Percentiles rank a stretch among this genome's conserved stretches.
phyloP scores from a whole-genome alignment of 2,888 invertebrate genomes.

The Sinhomidia bicolor region DNA sequence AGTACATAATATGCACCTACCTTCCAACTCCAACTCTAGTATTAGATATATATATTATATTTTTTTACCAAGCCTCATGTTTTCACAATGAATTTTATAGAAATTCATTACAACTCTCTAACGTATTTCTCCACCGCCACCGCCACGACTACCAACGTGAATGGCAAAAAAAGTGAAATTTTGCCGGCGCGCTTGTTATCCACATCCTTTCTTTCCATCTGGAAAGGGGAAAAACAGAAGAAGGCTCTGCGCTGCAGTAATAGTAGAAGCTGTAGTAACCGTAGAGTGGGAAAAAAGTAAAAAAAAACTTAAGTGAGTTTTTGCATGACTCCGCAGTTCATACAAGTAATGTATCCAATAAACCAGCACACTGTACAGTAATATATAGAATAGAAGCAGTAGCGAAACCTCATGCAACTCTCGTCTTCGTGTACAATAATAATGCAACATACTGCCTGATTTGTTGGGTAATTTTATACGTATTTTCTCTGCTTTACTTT shows the following conservation, averaged over 20 bases:
- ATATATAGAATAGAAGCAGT: neutral
- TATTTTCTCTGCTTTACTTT: neutral
- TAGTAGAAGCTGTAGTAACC: neutral
- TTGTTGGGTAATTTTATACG: conserved; percentile 50
- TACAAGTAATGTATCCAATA: conserved; percentile 58
- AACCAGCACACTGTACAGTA: neutral
- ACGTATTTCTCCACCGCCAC: conserved; percentile 46
- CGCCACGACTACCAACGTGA: conserved; percentile 16
- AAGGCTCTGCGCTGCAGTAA: neutral
- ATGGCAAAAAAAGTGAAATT: conserved; percentile 20
- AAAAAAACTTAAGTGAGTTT: conserved; percentile 63
- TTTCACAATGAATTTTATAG: conserved; percentile 57
- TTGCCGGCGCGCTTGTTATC: conserved; percentile 45
- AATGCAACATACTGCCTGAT: conserved; percentile 51
- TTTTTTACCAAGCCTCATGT: conserved; percentile 9
- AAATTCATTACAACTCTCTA: conserved; percentile 61
- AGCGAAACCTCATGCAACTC: conserved; percentile 31
- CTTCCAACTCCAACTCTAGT: too few relatives aligned
- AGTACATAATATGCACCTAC: too few relatives aligned
- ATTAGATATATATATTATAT: too few relatives aligned
- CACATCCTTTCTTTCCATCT: conserved; percentile 5
- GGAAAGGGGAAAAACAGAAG: neutral
- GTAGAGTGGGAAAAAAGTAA: neutral
- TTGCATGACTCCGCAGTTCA: conserved; percentile 71
- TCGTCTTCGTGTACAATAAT: conserved; percentile 29